Evolutionary conservation across 2,888 invertebrate species (phyloP).

Genomic region (Caradrina kadenii): DNA sequence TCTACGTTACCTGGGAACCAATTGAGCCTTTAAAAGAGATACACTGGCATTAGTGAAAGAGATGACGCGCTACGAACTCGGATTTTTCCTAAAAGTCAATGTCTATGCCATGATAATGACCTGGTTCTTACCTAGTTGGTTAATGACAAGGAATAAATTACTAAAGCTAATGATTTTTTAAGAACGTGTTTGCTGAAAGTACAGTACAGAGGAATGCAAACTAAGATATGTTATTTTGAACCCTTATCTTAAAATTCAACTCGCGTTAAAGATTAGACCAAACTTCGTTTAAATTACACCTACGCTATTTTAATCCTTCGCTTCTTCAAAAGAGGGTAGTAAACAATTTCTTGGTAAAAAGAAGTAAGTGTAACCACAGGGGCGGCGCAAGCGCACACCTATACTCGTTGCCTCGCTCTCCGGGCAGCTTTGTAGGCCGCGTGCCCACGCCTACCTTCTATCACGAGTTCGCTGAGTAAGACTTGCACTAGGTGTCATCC

Average conservation of each 20-base stretch:
- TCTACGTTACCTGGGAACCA: too few relatives aligned
- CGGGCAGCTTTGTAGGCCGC: conserved; percentile 87
- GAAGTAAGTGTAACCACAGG: conserved; percentile 76
- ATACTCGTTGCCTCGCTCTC: conserved; percentile 83
- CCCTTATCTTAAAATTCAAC: neutral
- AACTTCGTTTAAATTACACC: neutral
- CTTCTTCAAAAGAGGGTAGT: conserved; percentile 7
- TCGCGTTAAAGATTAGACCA: neutral
- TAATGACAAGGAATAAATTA: neutral
- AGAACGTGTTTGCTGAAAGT: neutral
- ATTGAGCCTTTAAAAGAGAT: neutral
- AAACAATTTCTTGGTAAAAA: conserved; percentile 45
- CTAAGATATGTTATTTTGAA: neutral
- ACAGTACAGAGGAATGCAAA: neutral
- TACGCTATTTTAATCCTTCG: neutral
- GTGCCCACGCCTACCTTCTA: conserved; percentile 88
- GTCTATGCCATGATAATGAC: neutral
- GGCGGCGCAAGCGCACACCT: conserved; percentile 86
- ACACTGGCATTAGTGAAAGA: neutral
- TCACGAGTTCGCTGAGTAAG: conserved; percentile 88
- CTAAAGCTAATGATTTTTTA: neutral
- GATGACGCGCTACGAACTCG: neutral
- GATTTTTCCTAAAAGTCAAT: neutral
- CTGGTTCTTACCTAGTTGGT: neutral
- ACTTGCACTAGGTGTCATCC: conserved; percentile 76